Percentiles rank a stretch among this genome's conserved stretches.
Evolutionary conservation across 2,113 vertebrate species (phyloP).

Genomic region (Actenoides hombroni): DNA sequence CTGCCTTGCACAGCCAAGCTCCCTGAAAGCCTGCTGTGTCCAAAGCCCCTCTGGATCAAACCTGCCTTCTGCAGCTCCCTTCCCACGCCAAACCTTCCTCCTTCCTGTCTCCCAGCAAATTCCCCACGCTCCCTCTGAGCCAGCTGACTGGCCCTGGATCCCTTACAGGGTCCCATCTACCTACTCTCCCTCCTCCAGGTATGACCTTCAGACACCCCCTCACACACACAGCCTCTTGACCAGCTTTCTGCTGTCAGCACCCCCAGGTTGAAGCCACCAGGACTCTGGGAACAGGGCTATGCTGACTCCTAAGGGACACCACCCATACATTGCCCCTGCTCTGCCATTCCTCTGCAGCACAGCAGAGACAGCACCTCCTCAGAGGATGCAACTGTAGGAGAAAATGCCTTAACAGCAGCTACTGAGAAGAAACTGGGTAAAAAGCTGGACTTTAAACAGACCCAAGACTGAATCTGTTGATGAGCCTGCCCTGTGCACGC

Average conservation of each 20-base stretch:
- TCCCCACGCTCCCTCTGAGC: too few relatives aligned
- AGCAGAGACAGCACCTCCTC: not conserved
- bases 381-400: not conserved
- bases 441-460: not conserved
- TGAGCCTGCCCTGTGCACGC: not conserved
- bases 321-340: not conserved
- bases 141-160: not conserved
- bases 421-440: not conserved
- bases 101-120: rapidly evolving
- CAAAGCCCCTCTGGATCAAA: not conserved
- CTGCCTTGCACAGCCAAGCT: not conserved
- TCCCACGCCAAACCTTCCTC: not conserved
- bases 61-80: not conserved
- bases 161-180: not conserved
- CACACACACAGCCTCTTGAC: not conserved
- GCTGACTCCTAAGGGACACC: not conserved
- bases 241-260: not conserved
- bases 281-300: not conserved
- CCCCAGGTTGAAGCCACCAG: not conserved
- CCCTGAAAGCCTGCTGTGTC: not conserved
- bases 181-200: not conserved
- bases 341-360: not conserved
- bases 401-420: not conserved
- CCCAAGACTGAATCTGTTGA: not conserved
- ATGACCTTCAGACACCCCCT: not conserved